Percentiles rank a stretch among this genome's conserved stretches.
phyloP scores from a whole-genome alignment of 1,140 invertebrate species.

The Brachystomella parvula region DNA sequence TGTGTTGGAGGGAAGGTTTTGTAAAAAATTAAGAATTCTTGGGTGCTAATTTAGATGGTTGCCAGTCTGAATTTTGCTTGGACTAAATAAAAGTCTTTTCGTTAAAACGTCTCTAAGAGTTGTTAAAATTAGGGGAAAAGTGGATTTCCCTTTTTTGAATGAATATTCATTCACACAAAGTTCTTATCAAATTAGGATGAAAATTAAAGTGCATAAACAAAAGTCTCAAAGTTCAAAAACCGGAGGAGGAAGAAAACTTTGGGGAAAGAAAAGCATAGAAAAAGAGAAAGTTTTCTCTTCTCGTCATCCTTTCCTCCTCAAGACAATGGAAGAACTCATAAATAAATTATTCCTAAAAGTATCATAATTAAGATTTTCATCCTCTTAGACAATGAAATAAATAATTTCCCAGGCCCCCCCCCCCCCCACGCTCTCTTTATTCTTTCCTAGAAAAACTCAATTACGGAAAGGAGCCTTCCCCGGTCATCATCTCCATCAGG shows the following conservation, averaged over 20 bases:
- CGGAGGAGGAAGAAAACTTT: slow-evolving; percentile 11
- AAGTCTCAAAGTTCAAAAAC: slow-evolving; percentile 9
- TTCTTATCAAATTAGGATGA: slow-evolving; percentile 31
- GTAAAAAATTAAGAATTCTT: too few species aligned
- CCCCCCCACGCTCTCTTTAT: not conserved
- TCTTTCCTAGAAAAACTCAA: not conserved
- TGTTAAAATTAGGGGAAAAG: not conserved
- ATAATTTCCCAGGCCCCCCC: slow-evolving; percentile 9
- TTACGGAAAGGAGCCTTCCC: not conserved
- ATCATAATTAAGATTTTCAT: slow-evolving; percentile 20
- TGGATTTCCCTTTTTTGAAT: slow-evolving; percentile 12
- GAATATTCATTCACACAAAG: slow-evolving; percentile 14
- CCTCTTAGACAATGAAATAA: slow-evolving; percentile 10
- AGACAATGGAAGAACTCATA: slow-evolving; percentile 15
- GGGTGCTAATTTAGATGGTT: too few species aligned
- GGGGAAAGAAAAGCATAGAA: not conserved
- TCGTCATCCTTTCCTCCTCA: not conserved
- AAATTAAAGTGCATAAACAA: slow-evolving; percentile 22
- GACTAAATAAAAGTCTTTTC: too few species aligned
- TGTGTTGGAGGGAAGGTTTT: too few species aligned
- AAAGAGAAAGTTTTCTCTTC: slow-evolving; percentile 5
- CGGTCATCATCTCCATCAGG: not conserved
- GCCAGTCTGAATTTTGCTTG: too few species aligned
- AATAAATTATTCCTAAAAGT: slow-evolving; percentile 19
- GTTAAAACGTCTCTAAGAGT: not conserved